phyloP scores from a whole-genome alignment of 2,888 invertebrate genomes.

The Meteorus colon region DNA sequence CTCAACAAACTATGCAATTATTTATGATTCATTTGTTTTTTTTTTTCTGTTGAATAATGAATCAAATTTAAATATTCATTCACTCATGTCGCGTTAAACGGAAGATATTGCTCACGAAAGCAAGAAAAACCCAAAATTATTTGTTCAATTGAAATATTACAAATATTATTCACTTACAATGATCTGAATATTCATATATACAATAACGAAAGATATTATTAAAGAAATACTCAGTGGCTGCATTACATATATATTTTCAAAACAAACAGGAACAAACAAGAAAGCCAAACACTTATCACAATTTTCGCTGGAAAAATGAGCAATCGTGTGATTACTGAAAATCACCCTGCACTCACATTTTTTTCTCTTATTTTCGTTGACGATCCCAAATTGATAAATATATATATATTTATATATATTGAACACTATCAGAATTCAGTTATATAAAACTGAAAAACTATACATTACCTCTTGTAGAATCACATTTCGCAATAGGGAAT shows the following conservation, averaged over 20 bases:
- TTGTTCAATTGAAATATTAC: neutral
- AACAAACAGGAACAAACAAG: slow-evolving; percentile 20
- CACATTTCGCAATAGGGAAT: slow-evolving; percentile 11
- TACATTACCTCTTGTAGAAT: slow-evolving; percentile 45
- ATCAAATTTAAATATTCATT: neutral
- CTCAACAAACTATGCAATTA: neutral
- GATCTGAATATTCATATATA: neutral
- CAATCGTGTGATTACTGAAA: neutral
- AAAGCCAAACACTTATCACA: slow-evolving; percentile 23
- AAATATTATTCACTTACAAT: neutral
- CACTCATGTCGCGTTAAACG: neutral
- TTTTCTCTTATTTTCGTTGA: slow-evolving; percentile 48
- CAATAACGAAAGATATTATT: slow-evolving; percentile 7
- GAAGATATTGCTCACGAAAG: neutral
- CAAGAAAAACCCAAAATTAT: neutral
- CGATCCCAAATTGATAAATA: slow-evolving; percentile 51
- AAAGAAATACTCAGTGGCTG: neutral
- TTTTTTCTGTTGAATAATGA: neutral
- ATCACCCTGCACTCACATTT: neutral
- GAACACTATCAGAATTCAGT: slow-evolving; percentile 50
- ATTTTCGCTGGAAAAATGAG: slow-evolving; percentile 1
- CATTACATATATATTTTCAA: slow-evolving; percentile 5
- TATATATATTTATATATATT: slow-evolving; percentile 27
- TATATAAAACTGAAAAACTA: slow-evolving; percentile 57
- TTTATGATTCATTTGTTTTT: neutral